These are phyloP conservation scores for Silurus glanis DNA, from an alignment of 2,113 vertebrate species.

Conservation along the genomic window DNA sequence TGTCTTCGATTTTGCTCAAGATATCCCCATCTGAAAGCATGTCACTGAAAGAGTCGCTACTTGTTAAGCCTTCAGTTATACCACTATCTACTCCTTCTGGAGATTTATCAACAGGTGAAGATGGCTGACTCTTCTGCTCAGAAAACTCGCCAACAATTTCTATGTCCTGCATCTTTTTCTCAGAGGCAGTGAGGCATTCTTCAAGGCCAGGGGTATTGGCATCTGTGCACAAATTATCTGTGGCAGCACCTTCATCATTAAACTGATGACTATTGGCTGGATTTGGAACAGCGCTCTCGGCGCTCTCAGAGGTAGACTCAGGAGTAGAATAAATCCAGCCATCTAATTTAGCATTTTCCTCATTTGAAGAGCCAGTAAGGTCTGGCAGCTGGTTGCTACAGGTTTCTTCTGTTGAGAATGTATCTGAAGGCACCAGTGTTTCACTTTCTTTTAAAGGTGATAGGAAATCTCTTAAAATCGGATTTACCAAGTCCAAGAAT, in stretches of 20 bases:
- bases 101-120: constrained; percentile 46
- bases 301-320: constrained; percentile 63
- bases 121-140: constrained; percentile 44
- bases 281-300: constrained; percentile 55
- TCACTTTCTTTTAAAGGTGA: constrained; percentile 62
- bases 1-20: constrained; percentile 15
- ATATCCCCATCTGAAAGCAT: constrained; percentile 66
- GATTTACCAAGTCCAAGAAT: constrained; percentile 59
- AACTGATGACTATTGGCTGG: constrained; percentile 59
- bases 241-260: constrained; percentile 55
- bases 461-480: constrained; percentile 48
- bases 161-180: constrained; percentile 17
- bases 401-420: constrained; percentile 60
- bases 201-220: constrained; percentile 71
- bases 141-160: constrained; percentile 63
- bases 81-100: constrained; percentile 39
- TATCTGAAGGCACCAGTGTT: constrained; percentile 72
- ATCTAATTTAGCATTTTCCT: constrained; percentile 61
- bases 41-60: constrained; percentile 65
- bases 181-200: constrained; percentile 58
- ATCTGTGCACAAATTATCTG: constrained; percentile 66
- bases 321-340: constrained; percentile 63
- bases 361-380: constrained; percentile 63
- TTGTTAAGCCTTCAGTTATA: constrained; percentile 65
- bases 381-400: constrained; percentile 53